A percentile compares a stretch with the other conserved stretches of the same genome.
Evolutionary conservation across 2,113 vertebrate genomes (phyloP).

Genomic region (Bathybates hornii): DNA sequence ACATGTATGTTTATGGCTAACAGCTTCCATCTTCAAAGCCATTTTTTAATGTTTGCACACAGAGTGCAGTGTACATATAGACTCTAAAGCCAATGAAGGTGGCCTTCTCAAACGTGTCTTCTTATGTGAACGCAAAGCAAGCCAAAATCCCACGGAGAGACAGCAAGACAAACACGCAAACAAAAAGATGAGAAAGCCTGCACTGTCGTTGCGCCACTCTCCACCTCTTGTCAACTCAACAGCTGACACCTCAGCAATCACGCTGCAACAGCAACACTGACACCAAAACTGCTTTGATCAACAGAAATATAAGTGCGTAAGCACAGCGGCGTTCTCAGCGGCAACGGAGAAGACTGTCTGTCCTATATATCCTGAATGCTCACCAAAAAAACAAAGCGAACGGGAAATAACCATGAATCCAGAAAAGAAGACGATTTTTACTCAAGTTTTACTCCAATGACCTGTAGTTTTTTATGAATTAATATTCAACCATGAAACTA

Average conservation of each 20-base stretch:
- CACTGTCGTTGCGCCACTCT: background rate
- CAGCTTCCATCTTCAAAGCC: background rate
- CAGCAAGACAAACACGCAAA: background rate
- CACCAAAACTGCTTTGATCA: slow-evolving; percentile 24
- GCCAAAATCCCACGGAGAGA: background rate
- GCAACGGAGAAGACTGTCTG: background rate
- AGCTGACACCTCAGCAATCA: slow-evolving; percentile 30
- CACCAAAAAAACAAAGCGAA: background rate
- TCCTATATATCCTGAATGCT: background rate
- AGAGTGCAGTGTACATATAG: accelerated
- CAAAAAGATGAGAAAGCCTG: background rate
- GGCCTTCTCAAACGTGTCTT: background rate
- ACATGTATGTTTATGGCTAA: background rate
- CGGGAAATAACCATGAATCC: background rate
- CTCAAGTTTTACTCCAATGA: background rate
- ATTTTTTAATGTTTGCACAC: background rate
- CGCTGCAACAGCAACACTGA: background rate
- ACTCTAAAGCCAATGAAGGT: background rate
- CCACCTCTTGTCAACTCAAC: slow-evolving; percentile 1
- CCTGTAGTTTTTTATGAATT: background rate
- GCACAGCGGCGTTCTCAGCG: background rate
- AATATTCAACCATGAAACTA: background rate
- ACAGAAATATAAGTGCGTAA: slow-evolving; percentile 9
- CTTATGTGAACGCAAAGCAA: background rate
- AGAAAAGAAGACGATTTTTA: background rate